These are phyloP conservation scores for Parazoanthus atlanticus DNA, from an alignment of 92 coral and sea anemone species.

Conservation along the genomic window DNA sequence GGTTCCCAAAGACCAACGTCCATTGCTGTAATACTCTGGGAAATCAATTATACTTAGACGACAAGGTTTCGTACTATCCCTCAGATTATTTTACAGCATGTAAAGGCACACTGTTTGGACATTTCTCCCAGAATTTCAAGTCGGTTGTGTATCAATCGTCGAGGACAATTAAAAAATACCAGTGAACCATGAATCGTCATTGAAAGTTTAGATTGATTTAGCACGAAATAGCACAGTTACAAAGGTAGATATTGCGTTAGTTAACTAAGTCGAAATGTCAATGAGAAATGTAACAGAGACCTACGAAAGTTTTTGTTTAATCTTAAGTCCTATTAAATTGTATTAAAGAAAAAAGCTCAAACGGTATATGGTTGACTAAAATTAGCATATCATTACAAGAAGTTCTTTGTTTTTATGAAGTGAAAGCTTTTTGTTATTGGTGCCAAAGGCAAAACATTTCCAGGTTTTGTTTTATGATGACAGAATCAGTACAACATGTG, in stretches of 20 bases:
- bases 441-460: slow-evolving; percentile 19
- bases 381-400: background rate
- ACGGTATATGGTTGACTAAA: background rate
- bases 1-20: background rate
- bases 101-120: background rate
- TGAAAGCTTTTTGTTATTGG: background rate
- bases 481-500: slow-evolving; percentile 26
- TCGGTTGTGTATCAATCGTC: slow-evolving; percentile 22
- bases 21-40: background rate
- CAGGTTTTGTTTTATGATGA: slow-evolving; percentile 20
- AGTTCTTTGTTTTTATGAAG: slow-evolving; percentile 5
- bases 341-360: background rate
- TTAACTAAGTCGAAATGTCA: no score
- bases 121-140: background rate
- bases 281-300: background rate
- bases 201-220: background rate
- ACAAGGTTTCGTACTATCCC: background rate
- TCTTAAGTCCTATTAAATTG: background rate
- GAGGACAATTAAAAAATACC: background rate
- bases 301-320: background rate
- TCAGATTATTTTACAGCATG: background rate
- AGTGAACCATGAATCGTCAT: background rate
- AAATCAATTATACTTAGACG: background rate
- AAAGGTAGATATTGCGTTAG: background rate
- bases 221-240: background rate